Base-by-base conservation (phyloP, 2,113 vertebrate genomes). In the Mesocricetus auratus region DNA sequence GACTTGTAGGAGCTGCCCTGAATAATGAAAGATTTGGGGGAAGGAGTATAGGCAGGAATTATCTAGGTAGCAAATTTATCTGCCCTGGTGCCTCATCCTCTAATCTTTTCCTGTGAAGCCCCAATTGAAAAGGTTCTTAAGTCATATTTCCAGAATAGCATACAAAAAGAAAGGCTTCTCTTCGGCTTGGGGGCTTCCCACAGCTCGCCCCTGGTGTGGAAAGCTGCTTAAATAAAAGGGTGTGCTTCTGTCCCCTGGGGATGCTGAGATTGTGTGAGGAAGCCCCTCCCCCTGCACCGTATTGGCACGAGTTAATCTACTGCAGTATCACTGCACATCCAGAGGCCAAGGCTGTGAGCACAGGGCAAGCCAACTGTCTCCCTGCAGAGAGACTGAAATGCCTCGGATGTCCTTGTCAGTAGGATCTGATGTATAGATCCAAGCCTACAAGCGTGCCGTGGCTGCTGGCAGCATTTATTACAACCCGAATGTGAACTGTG, bases 341-440 rank as follows among this genome's bases (percentile, higher is more conserved):
- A 90, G 81, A 97, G 64, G 77, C 74, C 96, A 94, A 93, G 81
- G 60, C 68, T 91, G 77, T 93, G 33, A 86, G 86, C 81, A 78
- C 71, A 90, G 53, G 66, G 79, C 81, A 92, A 94, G 60, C 88
- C 94, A 96, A 95, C 62, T 31, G 45, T 77, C 58, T 91, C 50
- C 71, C 69, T 39, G 75, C 45, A 78, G 17, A 2, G n/a, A 87
- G 33, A 47, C 68, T 5, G 47, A 77, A 89, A 92, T 92, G 87
- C 75, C 90, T 81, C 24, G 42, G 13, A 86, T 94, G 92, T 56
- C 95, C 95, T 97, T 97, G 92, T 88, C 39, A 42, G 82, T 96
- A 91, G 73, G 39, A 95, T 88, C 91, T 68, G 88, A 90, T 89
- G 89, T 89, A 58, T 56, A 95, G 93, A 93, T 86, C 36, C 47